Percentiles rank a stretch among this genome's conserved stretches.
phyloP scores from a whole-genome alignment of 2,797 vertebrate genomes.

The Poecilia wingei region DNA sequence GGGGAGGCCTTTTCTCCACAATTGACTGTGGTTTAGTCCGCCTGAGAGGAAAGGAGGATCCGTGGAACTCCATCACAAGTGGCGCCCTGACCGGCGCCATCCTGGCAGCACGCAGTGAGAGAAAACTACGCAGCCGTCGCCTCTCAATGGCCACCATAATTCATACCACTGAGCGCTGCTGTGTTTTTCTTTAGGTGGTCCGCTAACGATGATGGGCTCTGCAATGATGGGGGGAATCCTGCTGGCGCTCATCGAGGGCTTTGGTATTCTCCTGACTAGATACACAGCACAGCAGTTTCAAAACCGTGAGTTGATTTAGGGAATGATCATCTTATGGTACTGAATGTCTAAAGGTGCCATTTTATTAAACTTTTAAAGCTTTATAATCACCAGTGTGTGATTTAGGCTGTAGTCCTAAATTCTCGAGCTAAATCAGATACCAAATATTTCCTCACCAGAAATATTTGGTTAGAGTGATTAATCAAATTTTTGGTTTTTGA shows the following conservation, averaged over 20 bases:
- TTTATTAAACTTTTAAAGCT: neutral
- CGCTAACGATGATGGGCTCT: constrained; percentile 90
- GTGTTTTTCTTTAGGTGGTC: constrained; percentile 82
- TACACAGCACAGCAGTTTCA: constrained; percentile 91
- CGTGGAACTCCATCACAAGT: constrained; percentile 93
- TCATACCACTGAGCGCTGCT: neutral
- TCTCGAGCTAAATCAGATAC: too few relatives aligned
- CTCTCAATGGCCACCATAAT: neutral
- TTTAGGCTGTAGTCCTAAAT: neutral
- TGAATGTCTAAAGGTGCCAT: neutral
- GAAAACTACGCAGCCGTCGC: neutral
- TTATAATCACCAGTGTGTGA: neutral
- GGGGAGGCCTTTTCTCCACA: constrained; percentile 92
- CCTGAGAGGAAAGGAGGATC: constrained; percentile 89
- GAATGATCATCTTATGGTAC: neutral
- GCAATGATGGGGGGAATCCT: constrained; percentile 91
- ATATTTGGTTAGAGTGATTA: too few relatives aligned
- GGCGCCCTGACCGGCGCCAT: constrained; percentile 90
- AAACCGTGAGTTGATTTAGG: constrained; percentile 83
- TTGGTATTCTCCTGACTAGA: constrained; percentile 92
- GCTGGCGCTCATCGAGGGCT: constrained; percentile 90
- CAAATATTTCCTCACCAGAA: too few relatives aligned
- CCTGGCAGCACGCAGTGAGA: constrained; percentile 89
- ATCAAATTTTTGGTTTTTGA: too few relatives aligned
- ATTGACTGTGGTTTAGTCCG: constrained; percentile 90